phyloP scores from a whole-genome alignment of 2,113 vertebrate genomes.

The Dromiciops gliroides region DNA sequence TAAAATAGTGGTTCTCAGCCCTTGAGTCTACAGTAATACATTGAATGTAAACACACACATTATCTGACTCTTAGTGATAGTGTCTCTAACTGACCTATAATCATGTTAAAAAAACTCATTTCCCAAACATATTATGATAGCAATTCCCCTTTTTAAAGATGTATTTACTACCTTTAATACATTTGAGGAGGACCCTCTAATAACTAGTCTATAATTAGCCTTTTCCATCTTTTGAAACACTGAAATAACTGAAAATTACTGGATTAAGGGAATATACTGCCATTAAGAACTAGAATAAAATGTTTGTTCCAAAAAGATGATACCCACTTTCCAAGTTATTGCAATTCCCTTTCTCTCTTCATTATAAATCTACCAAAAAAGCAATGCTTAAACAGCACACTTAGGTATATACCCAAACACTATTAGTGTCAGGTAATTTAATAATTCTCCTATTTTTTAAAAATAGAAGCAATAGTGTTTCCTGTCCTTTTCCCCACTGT shows the following conservation, averaged over 20 bases:
- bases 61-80: neutral
- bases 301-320: conserved; percentile 24
- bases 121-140: neutral
- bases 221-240: conserved; percentile 61
- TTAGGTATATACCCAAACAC: conserved; percentile 20
- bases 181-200: conserved; percentile 6
- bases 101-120: conserved; percentile 18
- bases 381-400: neutral
- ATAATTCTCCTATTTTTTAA: neutral
- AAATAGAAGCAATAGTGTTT: neutral
- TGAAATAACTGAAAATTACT: conserved; percentile 38
- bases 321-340: conserved; percentile 21
- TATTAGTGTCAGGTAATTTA: neutral
- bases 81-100: conserved; percentile 9
- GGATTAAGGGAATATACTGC: conserved; percentile 34
- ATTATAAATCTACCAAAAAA: conserved; percentile 28
- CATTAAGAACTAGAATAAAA: conserved; percentile 56
- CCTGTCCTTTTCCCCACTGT: neutral
- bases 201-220: conserved; percentile 8
- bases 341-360: conserved; percentile 2
- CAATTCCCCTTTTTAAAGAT: conserved; percentile 27
- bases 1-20: conserved; percentile 40
- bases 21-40: conserved; percentile 33
- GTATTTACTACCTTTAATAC: conserved; percentile 53
- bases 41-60: conserved; percentile 37